Evolutionary conservation across 2,888 invertebrate species (phyloP), one percentile per base, ranked within the genome.

Genomic region (Cryptus armator): DNA sequence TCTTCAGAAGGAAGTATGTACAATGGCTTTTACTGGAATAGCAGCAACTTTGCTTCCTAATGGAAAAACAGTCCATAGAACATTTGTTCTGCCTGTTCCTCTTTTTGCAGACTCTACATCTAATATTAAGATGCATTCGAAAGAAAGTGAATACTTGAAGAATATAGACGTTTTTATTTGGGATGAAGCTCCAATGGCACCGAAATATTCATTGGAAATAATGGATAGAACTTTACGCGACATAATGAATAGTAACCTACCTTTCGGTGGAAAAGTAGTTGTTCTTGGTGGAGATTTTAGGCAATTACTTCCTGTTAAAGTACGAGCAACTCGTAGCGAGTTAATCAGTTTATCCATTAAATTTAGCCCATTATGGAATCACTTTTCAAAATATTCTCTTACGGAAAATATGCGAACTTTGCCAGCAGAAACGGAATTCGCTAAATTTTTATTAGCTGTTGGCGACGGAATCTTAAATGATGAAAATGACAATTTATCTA

Each of bases 21-120:
- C 71, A 5, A 64, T 81, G 62, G 76, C 77, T 10, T 84, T 59
- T 71, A 77, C 81, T 12, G 81, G 81, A 5, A 82, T 82, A 16
- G 79, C 74, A 12, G 56, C 74, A 43, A 81, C 62, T 19, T 62
- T 81, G 29, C 44, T 78, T 12, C 68, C 68, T 3, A 19, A 44
- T 5, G 79, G 81, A 3, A 85, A 64, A 72, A 81, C 81, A 32
- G 68, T 24, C 24, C 84, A 85, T 24, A 37, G 24, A 37, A 59
- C 77, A 14, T 81, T 82, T 19, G 62, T 62, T 53, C 46, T 82
- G 10, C 85, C 78, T 2, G 24, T 24, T 24, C 24, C 24, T 24
- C 24, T 24, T 24, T 24, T 24, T 24, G 24, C 24, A 24, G 24
- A 24, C 2, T 24, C 24, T 2, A 24, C 24, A 24, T 24, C 24